Evolutionary conservation across 2,888 invertebrate genomes (phyloP).

Genomic region (Erebia epiphron): DNA sequence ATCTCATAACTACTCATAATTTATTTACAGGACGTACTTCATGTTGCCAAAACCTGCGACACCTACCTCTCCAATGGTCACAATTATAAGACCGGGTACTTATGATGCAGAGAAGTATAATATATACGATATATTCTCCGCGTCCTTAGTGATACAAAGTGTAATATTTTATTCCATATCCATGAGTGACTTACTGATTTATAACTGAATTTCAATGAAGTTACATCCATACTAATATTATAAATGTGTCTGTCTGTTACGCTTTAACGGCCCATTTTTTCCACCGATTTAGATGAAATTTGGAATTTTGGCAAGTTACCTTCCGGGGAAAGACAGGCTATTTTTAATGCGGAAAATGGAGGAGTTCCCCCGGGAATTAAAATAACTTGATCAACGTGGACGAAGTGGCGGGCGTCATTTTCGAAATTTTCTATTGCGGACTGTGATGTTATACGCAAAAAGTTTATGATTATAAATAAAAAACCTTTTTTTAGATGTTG

Average conservation of each 20-base stretch:
- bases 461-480: background rate
- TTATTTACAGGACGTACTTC: constrained; percentile 42
- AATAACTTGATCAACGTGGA: too few relatives aligned
- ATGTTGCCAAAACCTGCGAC: constrained; percentile 47
- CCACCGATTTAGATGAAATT: too few relatives aligned
- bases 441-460: too few relatives aligned
- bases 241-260: background rate
- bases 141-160: constrained; percentile 50
- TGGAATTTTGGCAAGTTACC: too few relatives aligned
- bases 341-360: too few relatives aligned
- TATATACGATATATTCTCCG: constrained; percentile 52
- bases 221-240: background rate
- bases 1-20: background rate
- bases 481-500: constrained; percentile 50
- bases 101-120: constrained; percentile 46
- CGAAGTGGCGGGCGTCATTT: too few relatives aligned
- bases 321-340: too few relatives aligned
- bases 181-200: too few relatives aligned
- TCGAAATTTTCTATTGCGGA: too few relatives aligned
- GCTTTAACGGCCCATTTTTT: too few relatives aligned
- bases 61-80: constrained; percentile 61
- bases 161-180: constrained; percentile 37
- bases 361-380: too few relatives aligned
- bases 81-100: constrained; percentile 66
- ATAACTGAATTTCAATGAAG: too few relatives aligned